A percentile compares a stretch with the other conserved stretches of the same genome.
Evolutionary conservation across 1,140 invertebrate species (phyloP).

Genomic region (Cotesia typhae): DNA sequence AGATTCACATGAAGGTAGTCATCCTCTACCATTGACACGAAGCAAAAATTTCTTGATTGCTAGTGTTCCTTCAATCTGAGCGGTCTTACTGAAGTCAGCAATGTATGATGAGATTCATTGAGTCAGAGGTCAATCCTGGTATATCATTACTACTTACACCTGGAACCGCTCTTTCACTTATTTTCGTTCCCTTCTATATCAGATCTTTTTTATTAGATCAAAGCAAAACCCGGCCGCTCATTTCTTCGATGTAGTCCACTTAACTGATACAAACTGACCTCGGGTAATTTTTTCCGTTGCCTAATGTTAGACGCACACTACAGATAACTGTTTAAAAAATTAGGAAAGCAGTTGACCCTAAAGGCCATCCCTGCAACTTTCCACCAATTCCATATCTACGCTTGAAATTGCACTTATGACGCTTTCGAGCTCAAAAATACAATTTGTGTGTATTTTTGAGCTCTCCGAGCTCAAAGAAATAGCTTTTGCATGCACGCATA

Average conservation of each 20-base stretch:
- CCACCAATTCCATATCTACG: too few relatives aligned
- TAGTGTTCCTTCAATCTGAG: constrained; percentile 55
- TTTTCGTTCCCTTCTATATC: neutral
- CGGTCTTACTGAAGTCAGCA: constrained; percentile 58
- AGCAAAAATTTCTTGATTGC: constrained; percentile 56
- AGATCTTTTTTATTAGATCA: constrained; percentile 9
- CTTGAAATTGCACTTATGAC: too few relatives aligned
- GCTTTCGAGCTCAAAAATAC: too few relatives aligned
- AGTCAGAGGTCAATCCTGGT: constrained; percentile 58
- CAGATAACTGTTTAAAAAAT: too few relatives aligned
- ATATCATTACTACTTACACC: constrained; percentile 65
- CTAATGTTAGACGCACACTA: too few relatives aligned
- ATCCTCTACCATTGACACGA: constrained; percentile 62
- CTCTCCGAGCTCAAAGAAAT: too few relatives aligned
- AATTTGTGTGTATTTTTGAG: too few relatives aligned
- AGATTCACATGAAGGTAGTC: constrained; percentile 54
- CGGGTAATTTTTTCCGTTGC: too few relatives aligned
- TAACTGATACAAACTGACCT: constrained; percentile 21
- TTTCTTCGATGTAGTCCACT: constrained; percentile 42
- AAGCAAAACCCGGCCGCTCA: constrained; percentile 37
- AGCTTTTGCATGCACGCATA: too few relatives aligned
- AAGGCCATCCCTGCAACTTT: too few relatives aligned
- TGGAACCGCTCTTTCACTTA: constrained; percentile 47
- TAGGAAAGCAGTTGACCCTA: too few relatives aligned
- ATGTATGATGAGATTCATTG: constrained; percentile 46